phyloP scores from a whole-genome alignment of 2,113 vertebrate genomes.

The Eonycteris spelaea region DNA sequence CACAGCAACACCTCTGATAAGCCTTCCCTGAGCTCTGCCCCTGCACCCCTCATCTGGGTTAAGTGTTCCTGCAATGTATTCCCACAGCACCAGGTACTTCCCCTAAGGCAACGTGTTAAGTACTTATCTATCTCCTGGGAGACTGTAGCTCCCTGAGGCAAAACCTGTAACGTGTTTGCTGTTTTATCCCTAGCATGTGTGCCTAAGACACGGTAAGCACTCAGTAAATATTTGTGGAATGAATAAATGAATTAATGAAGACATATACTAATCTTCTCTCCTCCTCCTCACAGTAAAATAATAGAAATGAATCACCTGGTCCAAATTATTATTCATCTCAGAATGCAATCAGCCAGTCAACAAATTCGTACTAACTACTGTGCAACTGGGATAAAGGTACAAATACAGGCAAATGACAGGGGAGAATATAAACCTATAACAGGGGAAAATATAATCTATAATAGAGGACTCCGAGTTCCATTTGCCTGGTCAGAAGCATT shows the following conservation, averaged over 20 bases:
- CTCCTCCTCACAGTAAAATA: slow-evolving; percentile 36
- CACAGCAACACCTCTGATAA: neutral
- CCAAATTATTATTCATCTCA: slow-evolving; percentile 59
- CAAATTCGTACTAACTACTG: slow-evolving; percentile 49
- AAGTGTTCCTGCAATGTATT: neutral
- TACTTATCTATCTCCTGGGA: neutral
- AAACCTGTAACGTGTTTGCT: neutral
- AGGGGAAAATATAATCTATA: neutral
- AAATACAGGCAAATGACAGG: neutral
- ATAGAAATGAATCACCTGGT: slow-evolving; percentile 58
- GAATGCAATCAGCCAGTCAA: slow-evolving; percentile 60
- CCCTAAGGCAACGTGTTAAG: neutral
- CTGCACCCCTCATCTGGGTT: neutral
- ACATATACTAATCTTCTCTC: neutral
- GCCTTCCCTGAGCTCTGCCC: neutral
- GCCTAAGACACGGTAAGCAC: neutral
- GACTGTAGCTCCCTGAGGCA: neutral
- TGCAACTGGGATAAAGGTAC: neutral
- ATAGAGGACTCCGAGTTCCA: neutral
- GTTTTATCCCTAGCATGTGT: neutral
- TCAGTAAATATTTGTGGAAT: neutral
- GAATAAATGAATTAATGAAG: slow-evolving; percentile 46
- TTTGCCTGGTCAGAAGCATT: neutral
- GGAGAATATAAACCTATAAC: too few relatives aligned
- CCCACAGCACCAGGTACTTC: neutral